Evolutionary conservation across 37 sponge, comb jelly and placozoan species (phyloP), one percentile per base, ranked within the genome.

Genomic region (Spongilla lacustris): DNA sequence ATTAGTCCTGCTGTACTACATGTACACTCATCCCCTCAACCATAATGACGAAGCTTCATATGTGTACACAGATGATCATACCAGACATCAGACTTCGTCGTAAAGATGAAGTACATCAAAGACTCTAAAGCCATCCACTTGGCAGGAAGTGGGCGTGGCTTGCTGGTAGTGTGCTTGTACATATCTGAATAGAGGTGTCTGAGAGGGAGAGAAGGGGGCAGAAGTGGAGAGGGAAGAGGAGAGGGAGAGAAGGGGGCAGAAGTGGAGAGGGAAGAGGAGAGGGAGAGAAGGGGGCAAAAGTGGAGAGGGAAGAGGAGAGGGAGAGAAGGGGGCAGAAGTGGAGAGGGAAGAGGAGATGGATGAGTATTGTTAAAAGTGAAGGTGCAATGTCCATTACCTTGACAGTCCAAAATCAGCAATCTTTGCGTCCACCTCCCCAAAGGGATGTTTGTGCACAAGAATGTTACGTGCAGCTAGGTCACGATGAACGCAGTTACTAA

Each of bases 391-490:
- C 27, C 41, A 37, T 26, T 26, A 94, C 94, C 94, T 83, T 68
- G 95, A 92, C 32, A 95, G 88, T 74, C 95, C 95, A 92, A 95
- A 95, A 77, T 95, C 95, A 26, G 95, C 92, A 12, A 95, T 88
- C 72, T 95, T 95, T 26, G 90, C 84, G 4, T 75, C 68, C 88
- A 89, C 77, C 0, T 83, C 79, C 33, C 79, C 84, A 50, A 74
- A 24, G 24, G 73, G 73, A 32, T 92, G 81, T 35, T 36, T 30
- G 36, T 90, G 84, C 8, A 95, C 92, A 70, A 95, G 77, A 35
- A 95, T 89, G 75, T 95, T 95, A 2, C 95, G 81, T 72, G 95
- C 93, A 31, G 95, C 95, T 9, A 95, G 71, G 72, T 95, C 95
- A 58, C 95, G 93, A 83, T 95, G 95, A 28, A 95, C 93, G 83